Evolutionary conservation across 2,888 invertebrate genomes (phyloP), one percentile per base, ranked within the genome.

Genomic region (Perizoma flavofasciatum): DNA sequence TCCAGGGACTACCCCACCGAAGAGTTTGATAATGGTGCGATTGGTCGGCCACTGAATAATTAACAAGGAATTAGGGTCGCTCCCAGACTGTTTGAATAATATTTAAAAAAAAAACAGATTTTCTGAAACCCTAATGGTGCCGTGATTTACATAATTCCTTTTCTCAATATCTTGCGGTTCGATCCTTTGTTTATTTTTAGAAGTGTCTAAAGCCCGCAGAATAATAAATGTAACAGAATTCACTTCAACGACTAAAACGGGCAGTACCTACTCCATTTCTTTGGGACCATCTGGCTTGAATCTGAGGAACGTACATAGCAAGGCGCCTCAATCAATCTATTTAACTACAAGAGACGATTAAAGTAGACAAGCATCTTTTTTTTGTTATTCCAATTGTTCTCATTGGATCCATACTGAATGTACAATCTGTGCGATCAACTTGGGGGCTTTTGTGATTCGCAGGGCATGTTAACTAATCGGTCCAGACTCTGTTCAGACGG

Each of bases 21-120:
- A 65, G 67, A 69, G 72, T 69, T 73, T 61, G 70, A 75, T 81
- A 79, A 81, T 79, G 77, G 75, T 66, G 75, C 73, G 73, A 81
- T 80, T 74, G 78, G 72, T 70, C 74, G 70, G 71, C 72, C 72
- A 71, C 71, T 78, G 85, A 86, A 86, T 88, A 86, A 88, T 89
- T 85, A 86, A 86, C 85, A 79, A 77, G 69, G 74, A 84, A 84
- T 86, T 85, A 83, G 79, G 75, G 77, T 71, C 69, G 53, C 57
- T 69, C 79, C 63, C 63, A 69, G 66, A 68, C 71, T 79, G 83
- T 85, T 84, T 83, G 73, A 77, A 78, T 82, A 85, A 86, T 85
- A 84, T 82, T 79, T 79, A 82, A 80, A 73, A 77, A 79, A 81
- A 81, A 79, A 74, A n/a, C n/a, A n/a, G 70, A 59, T 65, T 59